Evolutionary conservation across 1,140 invertebrate genomes (phyloP), one percentile per base, ranked within the genome.

Genomic region (Heliconius himera): DNA sequence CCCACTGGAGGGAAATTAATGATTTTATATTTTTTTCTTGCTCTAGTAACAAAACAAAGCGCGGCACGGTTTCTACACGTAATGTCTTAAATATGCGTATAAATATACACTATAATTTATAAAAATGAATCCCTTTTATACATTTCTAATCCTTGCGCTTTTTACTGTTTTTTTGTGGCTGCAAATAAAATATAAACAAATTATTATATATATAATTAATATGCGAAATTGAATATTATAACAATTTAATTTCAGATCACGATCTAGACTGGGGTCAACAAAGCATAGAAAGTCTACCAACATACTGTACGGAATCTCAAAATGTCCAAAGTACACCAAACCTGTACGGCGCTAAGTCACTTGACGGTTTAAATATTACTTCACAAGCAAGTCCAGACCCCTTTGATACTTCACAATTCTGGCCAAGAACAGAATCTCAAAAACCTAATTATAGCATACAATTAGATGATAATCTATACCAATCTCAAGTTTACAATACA

Each of bases 311-410:
- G n/a, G 84, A 82, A 46, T 73, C 86, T 0, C 82, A 84, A 60
- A 83, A 81, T 36, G 20, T 76, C 4, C 87, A 85, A 73, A 88
- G 26, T 18, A 79, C 82, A 9, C 41, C 86, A 8, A 90, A 88
- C 81, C 81, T 94, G 36, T 90, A 90, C 36, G 91, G 90, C 84
- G 91, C 93, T 82, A 93, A 90, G 79, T 94, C 93, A 11, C 77
- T 94, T 70, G 93, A 94, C 49, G 90, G 87, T 49, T 77, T 93
- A 73, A 73, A 89, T 70, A 49, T 82, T 22, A 71, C 74, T 18
- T 85, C 74, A 76, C 6, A 70, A 51, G 79, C 51, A 36, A 51
- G 84, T 74, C 78, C 81, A 1, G 91, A 93, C 26, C 91, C 91
- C 1, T 93, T 94, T 82, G 91, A 93, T 78, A 91, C 89, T 0